Evolutionary conservation across 2,113 vertebrate species (phyloP).

Genomic region (Psammodynastes pulverulentus): DNA sequence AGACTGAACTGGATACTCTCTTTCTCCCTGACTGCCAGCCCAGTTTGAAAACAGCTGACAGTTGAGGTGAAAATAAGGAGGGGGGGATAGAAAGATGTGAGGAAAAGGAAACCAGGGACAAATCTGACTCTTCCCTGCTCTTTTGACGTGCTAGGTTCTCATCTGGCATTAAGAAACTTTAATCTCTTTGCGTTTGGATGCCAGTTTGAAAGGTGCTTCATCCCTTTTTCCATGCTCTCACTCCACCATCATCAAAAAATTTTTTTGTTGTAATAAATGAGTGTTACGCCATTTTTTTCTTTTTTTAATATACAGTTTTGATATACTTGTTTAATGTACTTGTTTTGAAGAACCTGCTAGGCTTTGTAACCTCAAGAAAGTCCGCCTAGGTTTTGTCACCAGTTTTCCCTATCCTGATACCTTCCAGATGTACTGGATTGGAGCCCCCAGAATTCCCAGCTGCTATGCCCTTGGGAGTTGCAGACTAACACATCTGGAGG

Average conservation of each 20-base stretch:
- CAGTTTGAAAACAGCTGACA: slow-evolving; percentile 61
- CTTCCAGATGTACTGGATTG: background rate
- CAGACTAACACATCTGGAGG: background rate
- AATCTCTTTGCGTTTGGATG: slow-evolving; percentile 30
- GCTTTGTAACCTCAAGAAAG: background rate
- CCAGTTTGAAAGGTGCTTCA: background rate
- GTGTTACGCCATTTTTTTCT: background rate
- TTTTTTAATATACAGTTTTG: background rate
- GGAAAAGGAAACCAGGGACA: slow-evolving; percentile 41
- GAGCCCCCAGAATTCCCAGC: background rate
- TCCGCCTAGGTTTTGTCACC: background rate
- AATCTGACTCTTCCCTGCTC: background rate
- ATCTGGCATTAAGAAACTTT: background rate
- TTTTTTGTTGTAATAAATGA: background rate
- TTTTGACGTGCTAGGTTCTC: background rate
- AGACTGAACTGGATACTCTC: slow-evolving; percentile 58
- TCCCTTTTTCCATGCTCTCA: slow-evolving; percentile 33
- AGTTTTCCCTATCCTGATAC: background rate
- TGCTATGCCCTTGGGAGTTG: background rate
- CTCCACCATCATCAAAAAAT: background rate
- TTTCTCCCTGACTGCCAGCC: slow-evolving; percentile 44
- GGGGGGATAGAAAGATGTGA: slow-evolving; percentile 52
- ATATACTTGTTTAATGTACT: background rate
- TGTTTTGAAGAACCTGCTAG: fast-evolving
- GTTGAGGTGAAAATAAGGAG: slow-evolving; percentile 57